Evolutionary conservation across 2,888 invertebrate species (phyloP), one percentile per base, ranked within the genome.

Genomic region (Parelbella ahira): DNA sequence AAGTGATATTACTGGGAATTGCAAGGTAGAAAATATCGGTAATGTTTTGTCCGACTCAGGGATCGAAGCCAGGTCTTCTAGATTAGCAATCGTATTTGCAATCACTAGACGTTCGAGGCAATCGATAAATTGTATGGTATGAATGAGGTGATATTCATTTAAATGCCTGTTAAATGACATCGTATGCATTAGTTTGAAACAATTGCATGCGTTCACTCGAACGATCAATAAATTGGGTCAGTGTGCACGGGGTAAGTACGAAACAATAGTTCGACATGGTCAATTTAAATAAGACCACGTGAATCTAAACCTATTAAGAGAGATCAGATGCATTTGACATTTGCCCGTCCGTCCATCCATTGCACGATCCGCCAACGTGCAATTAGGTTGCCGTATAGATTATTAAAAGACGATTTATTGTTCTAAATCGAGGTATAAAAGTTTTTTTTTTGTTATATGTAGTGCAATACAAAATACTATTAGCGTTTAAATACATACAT

Each of bases 321-420:
- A 41, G 41, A 41, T 41, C 41, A 41, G 25, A 33, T 41, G 27
- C 41, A 41, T 41, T 33, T 41, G 41, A 28, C 33, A 27, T 33
- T 27, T 33, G 41, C 8, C 37, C 37, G 18, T 33, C 37, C 37
- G 18, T 33, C 33, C 27, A 41, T 27, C 33, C 41, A 41, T 24
- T 41, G 33, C 30, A 36, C 36, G 25, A 18, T 25, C 41, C 13
- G 33, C 10, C 20, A 33, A 20, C 41, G 10, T 33, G 13, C 33
- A 41, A 41, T 41, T 41, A 33, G 41, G 41, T 41, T 41, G 33
- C 25, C 20, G 12, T 27, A 27, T 15, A 27, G 6, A 41, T 41
- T n/a, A 33, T 13, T 20, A 23, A 20, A 24, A 12, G 20, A 24
- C 8, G 6, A 1, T 21, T 9, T 34, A 9, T 32, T 13, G 13